Base-by-base conservation (phyloP, 2,113 vertebrate genomes). In the Cnemophilus loriae region DNA sequence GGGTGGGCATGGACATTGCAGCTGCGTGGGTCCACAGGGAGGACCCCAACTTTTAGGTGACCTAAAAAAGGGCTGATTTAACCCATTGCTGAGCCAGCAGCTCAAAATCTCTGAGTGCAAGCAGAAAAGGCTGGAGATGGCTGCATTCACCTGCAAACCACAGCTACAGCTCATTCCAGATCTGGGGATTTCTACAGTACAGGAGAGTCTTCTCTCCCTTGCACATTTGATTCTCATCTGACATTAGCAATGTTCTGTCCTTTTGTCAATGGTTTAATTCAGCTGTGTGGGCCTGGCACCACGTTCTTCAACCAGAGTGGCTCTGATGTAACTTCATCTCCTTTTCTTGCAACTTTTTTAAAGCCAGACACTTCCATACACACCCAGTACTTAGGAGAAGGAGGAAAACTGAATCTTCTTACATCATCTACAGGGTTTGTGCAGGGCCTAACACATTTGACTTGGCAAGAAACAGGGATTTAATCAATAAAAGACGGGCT, bases 11-110 rank as follows among this genome's bases (percentile, higher is more conserved):
- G 15, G 16, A 61, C 16, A 23, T 0, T 5, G 49, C 49, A 68
- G 16, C 22, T 44, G 32, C 0, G 0, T 23, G 10, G 16, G 8
- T 46, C 23, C 10, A 11, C 23, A 68, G 37, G 8, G 44, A 53
- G 68, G 67, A 83, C 35, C 13, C 11, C 41, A 83, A 26, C 22
- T 60, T 60, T 53, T 5, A 69, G 13, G 49, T 82, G 73, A 83
- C 16, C 23, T 57, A 17, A 49, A 76, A 61, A 84, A 32, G 20
- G 22, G 30, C 15, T 60, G 33, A 35, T 70, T 39, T 49, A 69
- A 16, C 16, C 17, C 21, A 68, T 3, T 74, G 33, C 56, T 68
- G 57, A 68, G 42, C 46, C 27, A 78, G 33, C 42, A 86, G 32
- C 37, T 82, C 46, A 71, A 64, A 85, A 37, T 16, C 8, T 39